These are phyloP conservation scores for Sesia bembeciformis DNA, from an alignment of 2,888 invertebrate genomes.

Conservation along the genomic window DNA sequence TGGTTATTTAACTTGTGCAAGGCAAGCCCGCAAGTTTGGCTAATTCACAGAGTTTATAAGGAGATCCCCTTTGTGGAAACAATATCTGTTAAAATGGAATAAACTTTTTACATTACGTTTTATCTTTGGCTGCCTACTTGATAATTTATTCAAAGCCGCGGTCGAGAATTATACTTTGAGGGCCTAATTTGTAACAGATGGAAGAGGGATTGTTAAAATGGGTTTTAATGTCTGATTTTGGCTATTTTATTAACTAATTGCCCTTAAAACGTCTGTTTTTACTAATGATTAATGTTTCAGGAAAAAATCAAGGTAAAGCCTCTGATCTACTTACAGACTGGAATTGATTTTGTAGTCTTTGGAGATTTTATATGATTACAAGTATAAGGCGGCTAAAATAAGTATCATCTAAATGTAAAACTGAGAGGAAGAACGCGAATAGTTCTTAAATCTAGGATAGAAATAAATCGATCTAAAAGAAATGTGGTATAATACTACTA, in stretches of 20 bases:
- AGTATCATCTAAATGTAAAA: no score
- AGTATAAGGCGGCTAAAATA: no score
- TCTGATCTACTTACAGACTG: no score
- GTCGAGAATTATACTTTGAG: slow-evolving; percentile 5
- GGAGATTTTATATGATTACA: no score
- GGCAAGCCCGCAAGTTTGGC: slow-evolving; percentile 17
- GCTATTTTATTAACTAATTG: not conserved
- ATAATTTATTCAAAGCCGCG: slow-evolving; percentile 31
- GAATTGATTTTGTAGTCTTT: no score
- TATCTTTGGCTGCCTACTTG: slow-evolving; percentile 22
- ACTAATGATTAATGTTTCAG: not conserved
- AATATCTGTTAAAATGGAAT: slow-evolving; percentile 25
- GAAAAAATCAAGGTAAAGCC: no score
- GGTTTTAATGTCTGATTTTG: slow-evolving; percentile 8
- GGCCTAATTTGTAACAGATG: not conserved
- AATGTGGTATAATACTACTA: no score
- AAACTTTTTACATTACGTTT: slow-evolving; percentile 31
- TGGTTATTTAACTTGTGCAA: slow-evolving; percentile 1
- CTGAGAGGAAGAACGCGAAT: no score
- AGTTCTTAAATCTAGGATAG: no score
- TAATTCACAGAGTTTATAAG: slow-evolving; percentile 22
- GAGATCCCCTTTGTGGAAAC: slow-evolving; percentile 19
- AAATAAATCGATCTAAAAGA: no score
- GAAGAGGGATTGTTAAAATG: slow-evolving; percentile 4
- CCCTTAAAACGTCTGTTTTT: not conserved